These are phyloP conservation scores for Venustaconcha ellipsiformis DNA, from an alignment of 1,140 invertebrate species.

Conservation along the genomic window DNA sequence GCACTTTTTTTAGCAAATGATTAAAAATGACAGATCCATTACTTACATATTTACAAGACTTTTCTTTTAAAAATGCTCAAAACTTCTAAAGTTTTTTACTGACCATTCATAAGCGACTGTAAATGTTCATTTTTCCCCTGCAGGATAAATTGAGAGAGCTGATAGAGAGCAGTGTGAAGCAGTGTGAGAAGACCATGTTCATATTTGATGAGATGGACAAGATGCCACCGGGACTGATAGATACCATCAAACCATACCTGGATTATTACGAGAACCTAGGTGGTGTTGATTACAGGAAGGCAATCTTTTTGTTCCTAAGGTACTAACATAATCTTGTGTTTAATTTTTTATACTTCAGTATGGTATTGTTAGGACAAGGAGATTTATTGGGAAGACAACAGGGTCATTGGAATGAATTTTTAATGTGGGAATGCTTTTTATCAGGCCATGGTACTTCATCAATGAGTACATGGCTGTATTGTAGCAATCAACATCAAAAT, in stretches of 20 bases:
- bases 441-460: neutral
- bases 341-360: neutral
- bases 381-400: neutral
- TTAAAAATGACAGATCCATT: too few relatives aligned
- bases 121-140: conserved; percentile 32
- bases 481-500: too few relatives aligned
- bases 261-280: conserved; percentile 80
- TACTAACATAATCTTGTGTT: conserved; percentile 13
- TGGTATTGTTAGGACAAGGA: neutral
- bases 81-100: too few relatives aligned
- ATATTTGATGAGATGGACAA: conserved; percentile 98
- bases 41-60: too few relatives aligned
- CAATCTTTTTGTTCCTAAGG: conserved; percentile 90
- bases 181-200: conserved; percentile 85
- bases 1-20: too few relatives aligned
- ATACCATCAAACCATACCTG: conserved; percentile 88
- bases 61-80: too few relatives aligned
- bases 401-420: neutral
- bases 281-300: conserved; percentile 74
- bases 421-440: neutral
- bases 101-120: too few relatives aligned
- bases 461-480: neutral
- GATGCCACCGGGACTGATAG: conserved; percentile 88
- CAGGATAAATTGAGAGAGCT: conserved; percentile 73
- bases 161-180: conserved; percentile 75